Evolutionary conservation across 2,888 invertebrate genomes (phyloP).

Genomic region (Caenorhabditis sp.): DNA sequence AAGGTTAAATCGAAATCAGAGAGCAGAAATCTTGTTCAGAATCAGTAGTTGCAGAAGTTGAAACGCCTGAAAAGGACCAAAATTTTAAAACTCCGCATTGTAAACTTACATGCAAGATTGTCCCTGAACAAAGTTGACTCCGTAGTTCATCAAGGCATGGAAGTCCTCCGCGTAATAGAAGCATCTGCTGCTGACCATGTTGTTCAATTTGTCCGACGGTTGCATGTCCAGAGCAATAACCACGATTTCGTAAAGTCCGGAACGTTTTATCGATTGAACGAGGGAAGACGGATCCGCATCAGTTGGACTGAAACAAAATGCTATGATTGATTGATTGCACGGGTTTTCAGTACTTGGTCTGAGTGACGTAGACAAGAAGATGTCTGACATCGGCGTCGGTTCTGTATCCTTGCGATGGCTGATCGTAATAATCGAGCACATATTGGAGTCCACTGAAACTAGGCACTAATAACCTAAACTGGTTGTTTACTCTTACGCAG

Average conservation of each 20-base stretch:
- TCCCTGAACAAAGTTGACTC: constrained; percentile 62
- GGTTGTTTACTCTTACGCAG: no score
- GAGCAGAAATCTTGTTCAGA: background rate
- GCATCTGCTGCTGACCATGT: constrained; percentile 55
- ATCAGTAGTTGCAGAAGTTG: constrained; percentile 52
- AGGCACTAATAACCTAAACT: no score
- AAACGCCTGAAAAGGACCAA: constrained; percentile 51
- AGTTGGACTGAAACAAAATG: constrained; percentile 61
- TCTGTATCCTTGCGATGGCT: constrained; percentile 61
- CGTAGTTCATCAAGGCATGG: constrained; percentile 60
- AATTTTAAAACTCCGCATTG: background rate
- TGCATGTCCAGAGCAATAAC: constrained; percentile 58
- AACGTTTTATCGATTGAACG: constrained; percentile 46
- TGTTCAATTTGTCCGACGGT: constrained; percentile 34
- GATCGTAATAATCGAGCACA: constrained; percentile 52
- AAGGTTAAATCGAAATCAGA: background rate
- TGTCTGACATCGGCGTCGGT: constrained; percentile 56
- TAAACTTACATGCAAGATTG: constrained; percentile 67
- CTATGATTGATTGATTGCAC: background rate
- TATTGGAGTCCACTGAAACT: constrained; percentile 59
- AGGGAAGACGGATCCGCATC: constrained; percentile 64
- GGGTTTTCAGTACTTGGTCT: constrained; percentile 54
- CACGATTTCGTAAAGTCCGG: constrained; percentile 65
- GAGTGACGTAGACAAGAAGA: constrained; percentile 70
- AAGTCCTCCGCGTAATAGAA: constrained; percentile 51